phyloP scores from a whole-genome alignment of 2,113 vertebrate genomes.

The Rhizomys pruinosus region DNA sequence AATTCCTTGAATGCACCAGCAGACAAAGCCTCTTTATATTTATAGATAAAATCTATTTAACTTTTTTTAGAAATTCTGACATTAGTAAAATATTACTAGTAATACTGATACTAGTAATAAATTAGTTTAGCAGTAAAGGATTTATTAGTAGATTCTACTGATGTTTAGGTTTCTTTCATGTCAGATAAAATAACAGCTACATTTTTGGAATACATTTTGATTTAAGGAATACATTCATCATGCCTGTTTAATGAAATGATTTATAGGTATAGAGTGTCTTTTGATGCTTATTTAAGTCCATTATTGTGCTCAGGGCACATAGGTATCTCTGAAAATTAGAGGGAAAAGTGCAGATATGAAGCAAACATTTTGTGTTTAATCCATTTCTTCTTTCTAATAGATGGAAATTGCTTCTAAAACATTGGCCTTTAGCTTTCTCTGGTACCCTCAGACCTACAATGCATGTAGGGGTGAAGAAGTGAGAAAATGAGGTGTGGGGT shows the following conservation, averaged over 20 bases:
- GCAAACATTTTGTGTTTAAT: conserved; percentile 46
- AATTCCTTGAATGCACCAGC: neutral
- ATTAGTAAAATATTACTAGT: neutral
- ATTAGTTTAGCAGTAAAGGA: neutral
- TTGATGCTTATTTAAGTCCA: conserved; percentile 23
- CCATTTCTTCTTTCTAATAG: conserved; percentile 23
- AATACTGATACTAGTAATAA: neutral
- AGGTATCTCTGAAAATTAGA: conserved; percentile 55
- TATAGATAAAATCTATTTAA: neutral
- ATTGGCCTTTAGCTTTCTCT: conserved; percentile 47
- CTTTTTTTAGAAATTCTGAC: neutral
- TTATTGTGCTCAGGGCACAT: conserved; percentile 16
- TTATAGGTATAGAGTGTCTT: conserved; percentile 52
- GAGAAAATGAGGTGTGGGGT: neutral
- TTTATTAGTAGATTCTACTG: conserved; percentile 27
- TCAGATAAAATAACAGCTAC: neutral
- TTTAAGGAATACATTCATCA: neutral
- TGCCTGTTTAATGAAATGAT: conserved; percentile 67
- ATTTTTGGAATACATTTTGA: conserved; percentile 69
- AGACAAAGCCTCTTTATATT: neutral
- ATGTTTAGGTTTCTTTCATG: conserved; percentile 46
- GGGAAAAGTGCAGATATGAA: conserved; percentile 49
- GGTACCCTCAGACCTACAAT: neutral
- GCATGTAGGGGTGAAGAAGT: conserved; percentile 23
- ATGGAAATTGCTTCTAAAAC: conserved; percentile 57